phyloP scores from a whole-genome alignment of 2,888 invertebrate species.

The Sarcophaga rosellei region DNA sequence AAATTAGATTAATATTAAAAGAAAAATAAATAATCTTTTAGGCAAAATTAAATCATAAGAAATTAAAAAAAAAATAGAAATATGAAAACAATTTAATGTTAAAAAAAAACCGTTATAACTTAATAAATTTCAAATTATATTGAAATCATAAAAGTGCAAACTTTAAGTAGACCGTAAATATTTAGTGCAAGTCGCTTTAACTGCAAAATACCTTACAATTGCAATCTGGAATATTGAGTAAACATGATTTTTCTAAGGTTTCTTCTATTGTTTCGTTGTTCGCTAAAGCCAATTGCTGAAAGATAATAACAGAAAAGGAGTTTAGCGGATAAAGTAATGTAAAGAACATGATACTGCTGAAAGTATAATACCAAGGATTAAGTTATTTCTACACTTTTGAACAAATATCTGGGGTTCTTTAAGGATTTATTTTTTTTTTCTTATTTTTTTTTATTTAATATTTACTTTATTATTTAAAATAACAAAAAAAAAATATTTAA shows the following conservation, averaged over 20 bases:
- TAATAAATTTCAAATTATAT: slow-evolving; percentile 23
- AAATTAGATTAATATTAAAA: slow-evolving; percentile 49
- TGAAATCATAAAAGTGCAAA: slow-evolving; percentile 63
- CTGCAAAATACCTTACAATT: slow-evolving; percentile 43
- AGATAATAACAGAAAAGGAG: slow-evolving; percentile 5
- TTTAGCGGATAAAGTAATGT: slow-evolving; percentile 28
- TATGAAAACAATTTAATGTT: slow-evolving; percentile 7
- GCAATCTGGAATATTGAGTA: slow-evolving; percentile 49
- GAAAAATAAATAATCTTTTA: not conserved
- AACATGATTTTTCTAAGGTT: slow-evolving; percentile 56
- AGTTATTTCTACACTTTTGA: not conserved
- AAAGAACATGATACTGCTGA: not conserved
- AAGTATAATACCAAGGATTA: slow-evolving; percentile 9
- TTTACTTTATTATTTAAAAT: no score
- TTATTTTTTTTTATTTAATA: no score
- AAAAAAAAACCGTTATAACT: not conserved
- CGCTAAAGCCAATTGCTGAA: slow-evolving; percentile 10
- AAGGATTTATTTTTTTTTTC: no score
- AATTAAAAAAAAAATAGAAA: not conserved
- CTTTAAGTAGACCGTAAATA: slow-evolving; percentile 60
- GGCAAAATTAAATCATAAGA: not conserved
- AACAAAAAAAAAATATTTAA: no score
- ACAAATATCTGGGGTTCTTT: no score
- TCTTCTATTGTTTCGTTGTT: slow-evolving; percentile 34
- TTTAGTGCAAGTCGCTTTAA: slow-evolving; percentile 46